phyloP scores from a whole-genome alignment of 2,888 invertebrate genomes.

The Cetonia aurata region DNA sequence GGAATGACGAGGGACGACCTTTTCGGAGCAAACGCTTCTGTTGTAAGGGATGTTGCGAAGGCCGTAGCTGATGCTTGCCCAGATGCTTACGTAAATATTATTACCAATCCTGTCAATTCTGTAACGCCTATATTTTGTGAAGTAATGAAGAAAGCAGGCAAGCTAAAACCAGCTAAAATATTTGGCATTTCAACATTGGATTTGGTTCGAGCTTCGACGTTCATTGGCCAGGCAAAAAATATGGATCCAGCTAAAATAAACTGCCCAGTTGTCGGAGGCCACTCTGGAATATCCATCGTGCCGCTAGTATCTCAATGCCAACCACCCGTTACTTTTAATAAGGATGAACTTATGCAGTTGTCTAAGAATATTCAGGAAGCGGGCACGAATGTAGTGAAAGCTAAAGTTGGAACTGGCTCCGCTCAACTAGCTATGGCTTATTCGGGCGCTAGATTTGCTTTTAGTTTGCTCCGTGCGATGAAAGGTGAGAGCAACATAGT shows the following conservation, averaged over 20 bases:
- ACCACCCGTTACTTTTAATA: slow-evolving; percentile 75
- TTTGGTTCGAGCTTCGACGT: slow-evolving; percentile 90
- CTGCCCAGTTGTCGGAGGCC: slow-evolving; percentile 95
- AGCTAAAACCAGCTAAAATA: slow-evolving; percentile 80
- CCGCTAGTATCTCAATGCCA: slow-evolving; percentile 91
- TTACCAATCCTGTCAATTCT: slow-evolving; percentile 68
- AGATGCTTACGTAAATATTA: slow-evolving; percentile 66
- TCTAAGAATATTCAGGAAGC: slow-evolving; percentile 96
- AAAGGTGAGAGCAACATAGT: slow-evolving; percentile 85
- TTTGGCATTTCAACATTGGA: slow-evolving; percentile 98
- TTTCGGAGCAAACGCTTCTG: slow-evolving; percentile 68
- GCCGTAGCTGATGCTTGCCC: slow-evolving; percentile 61
- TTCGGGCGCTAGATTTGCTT: slow-evolving; percentile 90
- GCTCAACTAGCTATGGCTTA: slow-evolving; percentile 97
- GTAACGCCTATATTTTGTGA: slow-evolving; percentile 68
- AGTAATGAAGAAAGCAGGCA: slow-evolving; percentile 66
- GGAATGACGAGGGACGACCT: slow-evolving; percentile 73
- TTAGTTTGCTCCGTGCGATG: slow-evolving; percentile 84
- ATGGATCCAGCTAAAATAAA: slow-evolving; percentile 84
- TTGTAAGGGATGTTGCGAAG: slow-evolving; percentile 62
- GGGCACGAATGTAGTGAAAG: slow-evolving; percentile 93
- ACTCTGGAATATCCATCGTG: slow-evolving; percentile 96
- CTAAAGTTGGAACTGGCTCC: slow-evolving; percentile 96
- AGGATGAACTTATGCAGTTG: slow-evolving; percentile 83
- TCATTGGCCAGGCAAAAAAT: slow-evolving; percentile 89